Base-by-base conservation (phyloP, 2,797 vertebrate species). In the Anas flavirostris region DNA sequence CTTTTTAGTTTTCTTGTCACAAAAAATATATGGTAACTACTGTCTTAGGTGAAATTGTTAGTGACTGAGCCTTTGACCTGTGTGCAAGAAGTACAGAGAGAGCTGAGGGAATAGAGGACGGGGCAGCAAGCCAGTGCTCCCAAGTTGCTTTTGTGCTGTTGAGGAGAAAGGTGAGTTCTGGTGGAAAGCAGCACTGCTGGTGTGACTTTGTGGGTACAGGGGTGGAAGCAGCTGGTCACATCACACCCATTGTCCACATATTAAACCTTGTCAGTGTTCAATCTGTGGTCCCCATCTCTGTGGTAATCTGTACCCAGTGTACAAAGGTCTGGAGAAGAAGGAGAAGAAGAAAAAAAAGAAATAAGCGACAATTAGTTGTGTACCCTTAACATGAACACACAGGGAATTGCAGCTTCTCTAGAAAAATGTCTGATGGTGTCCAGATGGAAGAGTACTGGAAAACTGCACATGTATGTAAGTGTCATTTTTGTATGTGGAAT, bases 1-100 rank as follows among this genome's bases (percentile, higher is more conserved):
- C 53, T 90, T 95, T 76, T 79, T 50, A 69, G 53, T 89, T 91
- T 72, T 92, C 53, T 72, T 89, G 73, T 93, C 81, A 93, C 64
- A 74, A 88, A 82, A 88, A 87, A 86, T 69, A 26, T 43, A 82
- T 46, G 58, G 53, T 77, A 89, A 83, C 62, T 76, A 75, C 44
- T 14, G 69, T 22, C 17, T 92, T 75, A 66, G 0, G 3, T 66
- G 66, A 63, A 78, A 67, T 59, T 76, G 23, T 91, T 75, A 70
- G 59, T 53, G 76, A 11, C 53, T 87, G 75, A 70, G 72, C 28
- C 77, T 88, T 80, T 63, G 46, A 66, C 72, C 53, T 43, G 44
- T 26, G 13, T 8, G 31, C 37, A 81, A 60, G 28, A 33, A 39
- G 17, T 22, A 35, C 21, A 82, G 75, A 80, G 75, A 58, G 16